These are phyloP conservation scores for Arvicanthis niloticus DNA, from an alignment of 2,113 vertebrate genomes.

Conservation along the genomic window DNA sequence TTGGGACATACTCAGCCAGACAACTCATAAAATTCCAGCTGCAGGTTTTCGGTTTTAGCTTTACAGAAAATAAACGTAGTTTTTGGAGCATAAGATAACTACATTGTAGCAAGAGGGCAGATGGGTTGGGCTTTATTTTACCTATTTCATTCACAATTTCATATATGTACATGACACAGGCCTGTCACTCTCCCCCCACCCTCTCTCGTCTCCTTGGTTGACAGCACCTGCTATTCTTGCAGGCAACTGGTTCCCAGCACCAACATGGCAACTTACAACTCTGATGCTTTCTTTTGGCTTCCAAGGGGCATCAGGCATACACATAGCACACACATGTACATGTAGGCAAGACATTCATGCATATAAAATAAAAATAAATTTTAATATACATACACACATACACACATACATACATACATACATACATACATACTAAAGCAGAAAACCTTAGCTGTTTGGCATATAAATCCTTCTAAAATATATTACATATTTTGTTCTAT, in stretches of 20 bases:
- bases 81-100: slow-evolving; percentile 52
- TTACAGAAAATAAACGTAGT: slow-evolving; percentile 51
- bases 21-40: neutral
- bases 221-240: neutral
- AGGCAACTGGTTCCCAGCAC: neutral
- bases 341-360: neutral
- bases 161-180: too few relatives aligned
- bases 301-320: neutral
- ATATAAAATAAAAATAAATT: neutral
- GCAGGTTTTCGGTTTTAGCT: slow-evolving; percentile 22
- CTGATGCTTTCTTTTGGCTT: neutral
- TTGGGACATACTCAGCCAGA: neutral
- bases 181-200: too few relatives aligned
- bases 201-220: neutral
- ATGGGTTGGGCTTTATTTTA: neutral
- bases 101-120: slow-evolving; percentile 19
- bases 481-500: slow-evolving; percentile 20
- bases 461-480: slow-evolving; percentile 32
- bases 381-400: neutral
- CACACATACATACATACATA: too few relatives aligned
- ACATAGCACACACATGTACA: neutral
- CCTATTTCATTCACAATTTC: neutral
- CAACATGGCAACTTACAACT: neutral
- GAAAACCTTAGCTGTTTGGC: neutral
- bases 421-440: neutral